phyloP scores from a whole-genome alignment of 2,113 vertebrate genomes.

The Xenus cinereus region DNA sequence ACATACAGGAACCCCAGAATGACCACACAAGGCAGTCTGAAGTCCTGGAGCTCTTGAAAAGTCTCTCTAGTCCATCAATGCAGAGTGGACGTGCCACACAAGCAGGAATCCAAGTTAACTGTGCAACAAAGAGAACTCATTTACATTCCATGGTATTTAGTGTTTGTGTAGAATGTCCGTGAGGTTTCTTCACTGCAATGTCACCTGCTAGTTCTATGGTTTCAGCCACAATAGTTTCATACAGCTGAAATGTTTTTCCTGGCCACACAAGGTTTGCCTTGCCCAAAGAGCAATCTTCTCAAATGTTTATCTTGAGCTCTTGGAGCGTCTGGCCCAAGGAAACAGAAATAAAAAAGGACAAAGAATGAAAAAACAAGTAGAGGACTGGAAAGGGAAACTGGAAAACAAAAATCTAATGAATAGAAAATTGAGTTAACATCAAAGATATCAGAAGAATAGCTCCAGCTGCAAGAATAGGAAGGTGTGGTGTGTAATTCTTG shows the following conservation, averaged over 20 bases:
- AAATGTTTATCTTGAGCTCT: conserved; percentile 27
- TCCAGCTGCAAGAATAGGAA: not conserved
- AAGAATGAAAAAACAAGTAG: not conserved
- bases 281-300: not conserved
- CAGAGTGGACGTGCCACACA: not conserved
- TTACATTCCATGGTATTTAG: not conserved
- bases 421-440: not conserved
- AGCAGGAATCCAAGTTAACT: not conserved
- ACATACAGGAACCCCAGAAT: not conserved
- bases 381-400: not conserved
- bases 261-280: not conserved
- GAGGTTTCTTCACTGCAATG: not conserved
- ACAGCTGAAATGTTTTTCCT: conserved; percentile 16
- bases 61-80: not conserved
- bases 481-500: not conserved
- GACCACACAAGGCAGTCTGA: rapidly evolving
- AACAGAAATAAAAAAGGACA: not conserved
- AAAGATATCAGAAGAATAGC: not conserved
- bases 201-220: conserved; percentile 9
- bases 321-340: not conserved
- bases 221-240: not conserved
- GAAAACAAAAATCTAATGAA: not conserved
- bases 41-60: not conserved
- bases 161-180: not conserved
- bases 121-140: not conserved